Conservation (phyloP, 2,113 vertebrate species). For the Daubentonia madagascariensis region DNA sequence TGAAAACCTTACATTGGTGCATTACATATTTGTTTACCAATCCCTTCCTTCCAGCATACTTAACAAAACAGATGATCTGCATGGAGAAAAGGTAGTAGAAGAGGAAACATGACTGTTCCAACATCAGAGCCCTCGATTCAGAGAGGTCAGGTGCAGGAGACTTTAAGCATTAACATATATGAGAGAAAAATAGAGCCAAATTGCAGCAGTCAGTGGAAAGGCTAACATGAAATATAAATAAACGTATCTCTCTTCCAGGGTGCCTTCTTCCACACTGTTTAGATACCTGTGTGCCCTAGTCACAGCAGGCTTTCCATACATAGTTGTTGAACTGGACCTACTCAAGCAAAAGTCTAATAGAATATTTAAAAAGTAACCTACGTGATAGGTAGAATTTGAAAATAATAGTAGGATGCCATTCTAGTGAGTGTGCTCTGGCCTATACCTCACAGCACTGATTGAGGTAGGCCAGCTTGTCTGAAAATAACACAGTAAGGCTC, state of each 20-base stretch:
- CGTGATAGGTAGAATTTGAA: neutral
- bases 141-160: neutral
- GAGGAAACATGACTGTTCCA: neutral
- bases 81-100: neutral
- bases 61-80: neutral
- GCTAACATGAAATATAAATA: neutral
- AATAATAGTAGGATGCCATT: neutral
- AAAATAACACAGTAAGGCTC: neutral
- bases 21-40: neutral
- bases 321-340: neutral
- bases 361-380: neutral
- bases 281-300: neutral
- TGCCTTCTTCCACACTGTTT: neutral
- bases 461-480: neutral
- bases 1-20: neutral
- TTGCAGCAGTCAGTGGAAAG: neutral
- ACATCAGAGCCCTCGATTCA: neutral
- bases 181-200: neutral
- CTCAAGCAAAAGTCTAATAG: neutral
- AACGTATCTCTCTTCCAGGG: fast-evolving
- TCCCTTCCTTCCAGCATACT: neutral
- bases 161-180: neutral
- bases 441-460: neutral
- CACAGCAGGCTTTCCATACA: neutral
- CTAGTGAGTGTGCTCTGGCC: neutral